These are phyloP conservation scores for Paracanthobrama guichenoti DNA, from an alignment of 2,113 vertebrate species.

Conservation along the genomic window DNA sequence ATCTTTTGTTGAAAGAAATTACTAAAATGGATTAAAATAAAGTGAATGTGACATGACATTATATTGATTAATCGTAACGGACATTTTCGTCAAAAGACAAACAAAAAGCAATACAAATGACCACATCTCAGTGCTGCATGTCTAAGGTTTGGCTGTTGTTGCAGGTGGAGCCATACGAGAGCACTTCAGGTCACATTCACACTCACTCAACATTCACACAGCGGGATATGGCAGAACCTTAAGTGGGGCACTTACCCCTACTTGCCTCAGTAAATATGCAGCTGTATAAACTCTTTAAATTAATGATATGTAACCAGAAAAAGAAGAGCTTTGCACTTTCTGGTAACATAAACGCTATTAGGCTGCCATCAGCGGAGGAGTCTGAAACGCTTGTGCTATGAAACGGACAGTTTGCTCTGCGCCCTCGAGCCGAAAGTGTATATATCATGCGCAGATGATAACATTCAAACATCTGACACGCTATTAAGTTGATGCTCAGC, in stretches of 20 bases:
- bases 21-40: background rate
- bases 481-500: conserved; percentile 31
- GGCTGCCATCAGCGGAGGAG: conserved; percentile 51
- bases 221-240: conserved; percentile 42
- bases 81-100: background rate
- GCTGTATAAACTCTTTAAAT: conserved; percentile 54
- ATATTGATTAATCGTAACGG: background rate
- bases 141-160: background rate
- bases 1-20: background rate
- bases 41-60: background rate
- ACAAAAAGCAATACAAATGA: background rate
- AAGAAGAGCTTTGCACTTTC: conserved; percentile 45
- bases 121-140: background rate
- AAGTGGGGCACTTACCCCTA: conserved; percentile 50
- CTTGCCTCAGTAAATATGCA: conserved; percentile 50
- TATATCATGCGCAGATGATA: conserved; percentile 55
- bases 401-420: conserved; percentile 55
- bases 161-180: background rate
- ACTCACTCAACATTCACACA: background rate
- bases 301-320: conserved; percentile 58
- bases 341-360: conserved; percentile 55
- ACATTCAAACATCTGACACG: conserved; percentile 45
- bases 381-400: conserved; percentile 46
- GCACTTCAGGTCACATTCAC: conserved; percentile 9
- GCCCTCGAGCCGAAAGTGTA: conserved; percentile 53